Percentiles rank a stretch among this genome's conserved stretches.
These are phyloP conservation scores for Actinia equina DNA, from an alignment of 64 coral and sea anemone genomes.

Conservation along the genomic window DNA sequence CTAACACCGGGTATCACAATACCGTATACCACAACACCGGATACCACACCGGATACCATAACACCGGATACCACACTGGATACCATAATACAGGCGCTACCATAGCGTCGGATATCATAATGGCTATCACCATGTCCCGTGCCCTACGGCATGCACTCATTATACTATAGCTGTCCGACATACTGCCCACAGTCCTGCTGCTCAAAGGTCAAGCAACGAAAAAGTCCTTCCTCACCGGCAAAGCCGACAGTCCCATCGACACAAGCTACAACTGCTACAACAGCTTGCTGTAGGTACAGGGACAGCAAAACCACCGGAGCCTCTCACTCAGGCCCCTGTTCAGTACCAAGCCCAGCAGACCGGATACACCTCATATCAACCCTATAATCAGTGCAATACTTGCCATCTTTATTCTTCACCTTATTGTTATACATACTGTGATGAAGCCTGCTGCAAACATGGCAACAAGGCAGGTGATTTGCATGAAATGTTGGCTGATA, in stretches of 20 bases:
- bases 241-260: background rate
- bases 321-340: background rate
- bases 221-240: background rate
- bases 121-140: background rate
- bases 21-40: constrained; percentile 7
- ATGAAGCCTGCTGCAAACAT: background rate
- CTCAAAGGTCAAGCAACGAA: background rate
- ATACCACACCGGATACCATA: constrained; percentile 6
- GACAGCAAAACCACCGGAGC: background rate
- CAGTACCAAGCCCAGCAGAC: background rate
- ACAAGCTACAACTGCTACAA: background rate
- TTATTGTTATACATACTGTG: constrained; percentile 18
- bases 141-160: constrained; percentile 1
- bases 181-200: constrained; percentile 14
- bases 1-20: background rate
- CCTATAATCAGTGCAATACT: constrained; percentile 11
- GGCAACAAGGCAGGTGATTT: background rate
- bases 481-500: background rate
- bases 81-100: constrained; percentile 8
- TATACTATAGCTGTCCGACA: constrained; percentile 14
- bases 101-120: background rate
- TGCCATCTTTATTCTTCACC: constrained; percentile 6
- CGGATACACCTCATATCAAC: background rate
- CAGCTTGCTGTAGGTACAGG: background rate
- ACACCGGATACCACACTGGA: background rate